A percentile compares a stretch with the other conserved stretches of the same genome.
Conservation (phyloP, 37 sponge, comb jelly and placozoan genomes). For the Ianthella basta region DNA sequence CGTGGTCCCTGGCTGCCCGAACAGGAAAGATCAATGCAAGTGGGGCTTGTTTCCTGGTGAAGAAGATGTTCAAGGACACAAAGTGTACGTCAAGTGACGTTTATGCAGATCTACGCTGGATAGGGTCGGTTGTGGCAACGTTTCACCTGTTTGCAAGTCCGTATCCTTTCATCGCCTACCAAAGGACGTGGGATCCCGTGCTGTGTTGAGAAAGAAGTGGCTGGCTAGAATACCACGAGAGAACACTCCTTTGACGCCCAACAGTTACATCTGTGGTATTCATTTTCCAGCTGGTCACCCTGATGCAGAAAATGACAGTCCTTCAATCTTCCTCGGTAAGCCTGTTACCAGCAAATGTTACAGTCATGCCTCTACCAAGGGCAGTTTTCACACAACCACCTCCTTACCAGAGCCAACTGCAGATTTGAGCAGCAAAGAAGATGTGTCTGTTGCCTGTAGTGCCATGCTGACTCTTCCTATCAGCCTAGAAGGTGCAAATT, state of each 20-base stretch:
- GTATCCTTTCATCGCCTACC: conserved; percentile 26
- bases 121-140: conserved; percentile 21
- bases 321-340: conserved; percentile 8
- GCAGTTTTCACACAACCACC: background rate
- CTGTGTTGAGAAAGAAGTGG: conserved; percentile 38
- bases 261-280: conserved; percentile 33
- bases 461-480: conserved; percentile 10
- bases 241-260: conserved; percentile 12
- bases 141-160: background rate
- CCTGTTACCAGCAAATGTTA: background rate
- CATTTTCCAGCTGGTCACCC: conserved; percentile 25
- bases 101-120: conserved; percentile 21
- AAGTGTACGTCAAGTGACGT: conserved; percentile 29
- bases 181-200: conserved; percentile 7
- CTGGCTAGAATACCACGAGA: conserved; percentile 25
- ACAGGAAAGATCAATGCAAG: conserved; percentile 32
- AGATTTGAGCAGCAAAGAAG: background rate
- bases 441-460: background rate
- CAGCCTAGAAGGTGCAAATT: background rate
- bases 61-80: conserved; percentile 29
- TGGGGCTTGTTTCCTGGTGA: conserved; percentile 33
- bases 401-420: background rate
- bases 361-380: conserved; percentile 24
- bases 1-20: conserved; percentile 30
- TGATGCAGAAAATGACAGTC: background rate